Evolutionary conservation across 2,113 vertebrate species (phyloP), one percentile per base, ranked within the genome.

Genomic region (Gnathonemus echidnorhynchus): DNA sequence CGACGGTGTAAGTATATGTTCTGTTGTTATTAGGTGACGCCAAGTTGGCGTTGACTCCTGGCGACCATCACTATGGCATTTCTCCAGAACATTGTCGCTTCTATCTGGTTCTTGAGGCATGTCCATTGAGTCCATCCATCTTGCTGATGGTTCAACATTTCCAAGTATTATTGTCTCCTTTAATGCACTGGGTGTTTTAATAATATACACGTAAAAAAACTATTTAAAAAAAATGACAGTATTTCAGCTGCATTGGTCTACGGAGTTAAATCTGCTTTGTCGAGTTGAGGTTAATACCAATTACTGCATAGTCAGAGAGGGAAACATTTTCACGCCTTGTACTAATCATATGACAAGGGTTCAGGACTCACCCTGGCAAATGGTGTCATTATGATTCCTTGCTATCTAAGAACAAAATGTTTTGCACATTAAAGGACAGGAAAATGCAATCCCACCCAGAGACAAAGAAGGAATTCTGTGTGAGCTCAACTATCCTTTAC

Each of bases 361-460:
- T 3, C 39, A n/a, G 39, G 3, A n/a, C 39, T 24, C 83, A 85
- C 83, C 83, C 21, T 85, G 74, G 83, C 45, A 85, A 48, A 39
- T 46, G 39, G 83, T 21, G 35, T 48, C 83, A 24, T 48, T 46
- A 85, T 48, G 39, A 85, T 46, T 85, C 83, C 83, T 48, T 21
- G 39, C 24, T 85, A 48, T 45, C 83, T 80, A 80, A 80, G 74
- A 80, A 42, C 35, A 80, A 80, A 80, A 80, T 85, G 83, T 48
- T 85, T 85, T 85, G 83, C 74, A 80, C 74, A 80, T 80, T 80
- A 80, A 80, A 80, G 74, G 74, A 42, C 31, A 80, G 74, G 74
- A 42, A 35, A 80, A 80, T 80, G 74, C 74, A 80, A 39, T 77
- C 31, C 70, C 35, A n/a, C 80, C 39, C 80, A 85, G 1, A 85